Evolutionary conservation across 2,888 invertebrate genomes (phyloP).

Genomic region (Xestia ashworthii): DNA sequence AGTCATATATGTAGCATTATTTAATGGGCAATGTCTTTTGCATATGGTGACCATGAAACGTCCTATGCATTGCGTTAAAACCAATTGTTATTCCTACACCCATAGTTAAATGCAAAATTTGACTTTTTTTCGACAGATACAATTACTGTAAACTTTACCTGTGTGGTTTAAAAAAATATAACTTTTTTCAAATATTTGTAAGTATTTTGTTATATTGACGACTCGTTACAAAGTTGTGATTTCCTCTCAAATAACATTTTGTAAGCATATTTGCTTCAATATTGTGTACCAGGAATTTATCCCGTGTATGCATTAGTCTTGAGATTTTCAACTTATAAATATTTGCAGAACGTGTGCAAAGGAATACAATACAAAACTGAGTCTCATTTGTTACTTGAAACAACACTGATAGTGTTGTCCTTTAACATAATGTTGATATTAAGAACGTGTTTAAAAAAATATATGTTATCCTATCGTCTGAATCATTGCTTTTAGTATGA

Average conservation of each 20-base stretch:
- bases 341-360: constrained; percentile 31
- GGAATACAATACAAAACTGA: background rate
- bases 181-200: constrained; percentile 10
- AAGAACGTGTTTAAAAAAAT: background rate
- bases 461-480: no score
- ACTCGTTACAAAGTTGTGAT: background rate
- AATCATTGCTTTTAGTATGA: background rate
- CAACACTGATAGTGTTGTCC: background rate
- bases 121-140: background rate
- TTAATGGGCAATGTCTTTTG: constrained; percentile 31
- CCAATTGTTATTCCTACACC: background rate
- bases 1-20: constrained; percentile 17
- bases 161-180: background rate
- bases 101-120: background rate
- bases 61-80: background rate
- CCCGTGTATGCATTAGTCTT: background rate
- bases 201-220: background rate
- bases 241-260: constrained; percentile 39
- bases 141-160: background rate
- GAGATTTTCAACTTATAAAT: constrained; percentile 4
- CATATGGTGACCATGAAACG: constrained; percentile 36
- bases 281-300: background rate
- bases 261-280: background rate
- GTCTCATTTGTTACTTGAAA: background rate
- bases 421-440: background rate